Conservation (phyloP, 2,797 vertebrate species). For the Rhinatrema bivittatum region DNA sequence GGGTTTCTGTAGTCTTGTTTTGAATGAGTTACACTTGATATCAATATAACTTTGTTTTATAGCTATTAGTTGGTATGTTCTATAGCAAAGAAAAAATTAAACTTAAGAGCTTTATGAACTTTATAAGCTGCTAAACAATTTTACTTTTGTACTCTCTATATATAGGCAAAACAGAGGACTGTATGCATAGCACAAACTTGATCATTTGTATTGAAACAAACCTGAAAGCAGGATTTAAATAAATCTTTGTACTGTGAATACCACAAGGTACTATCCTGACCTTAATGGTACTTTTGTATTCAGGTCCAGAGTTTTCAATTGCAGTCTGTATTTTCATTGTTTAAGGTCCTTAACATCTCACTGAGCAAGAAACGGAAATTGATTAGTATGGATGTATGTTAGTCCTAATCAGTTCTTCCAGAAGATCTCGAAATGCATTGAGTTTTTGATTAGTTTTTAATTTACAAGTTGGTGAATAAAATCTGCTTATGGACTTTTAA, state of each 20-base stretch:
- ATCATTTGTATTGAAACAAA: slow-evolving; percentile 58
- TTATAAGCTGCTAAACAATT: slow-evolving; percentile 74
- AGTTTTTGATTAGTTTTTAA: no score
- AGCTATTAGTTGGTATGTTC: slow-evolving; percentile 59
- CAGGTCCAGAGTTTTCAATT: slow-evolving; percentile 49
- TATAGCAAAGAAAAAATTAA: slow-evolving; percentile 54
- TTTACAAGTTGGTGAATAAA: no score
- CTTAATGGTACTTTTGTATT: slow-evolving; percentile 38
- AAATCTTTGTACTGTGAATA: slow-evolving; percentile 49
- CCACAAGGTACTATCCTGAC: slow-evolving; percentile 46
- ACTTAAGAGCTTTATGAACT: slow-evolving; percentile 69
- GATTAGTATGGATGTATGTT: no score
- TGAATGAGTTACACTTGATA: slow-evolving; percentile 57
- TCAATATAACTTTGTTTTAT: slow-evolving; percentile 68
- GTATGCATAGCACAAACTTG: slow-evolving; percentile 58
- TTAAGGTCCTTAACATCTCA: no score
- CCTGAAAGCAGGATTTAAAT: slow-evolving; percentile 53
- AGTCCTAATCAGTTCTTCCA: no score
- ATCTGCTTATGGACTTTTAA: no score
- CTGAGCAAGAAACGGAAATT: no score
- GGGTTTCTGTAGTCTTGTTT: slow-evolving; percentile 63
- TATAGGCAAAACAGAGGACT: slow-evolving; percentile 62
- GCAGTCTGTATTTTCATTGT: slow-evolving; percentile 45
- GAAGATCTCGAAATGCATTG: no score
- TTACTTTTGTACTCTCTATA: slow-evolving; percentile 73